Evolutionary conservation across 2,113 vertebrate genomes (phyloP), one percentile per base, ranked within the genome.

Genomic region (Microtus ochrogaster): DNA sequence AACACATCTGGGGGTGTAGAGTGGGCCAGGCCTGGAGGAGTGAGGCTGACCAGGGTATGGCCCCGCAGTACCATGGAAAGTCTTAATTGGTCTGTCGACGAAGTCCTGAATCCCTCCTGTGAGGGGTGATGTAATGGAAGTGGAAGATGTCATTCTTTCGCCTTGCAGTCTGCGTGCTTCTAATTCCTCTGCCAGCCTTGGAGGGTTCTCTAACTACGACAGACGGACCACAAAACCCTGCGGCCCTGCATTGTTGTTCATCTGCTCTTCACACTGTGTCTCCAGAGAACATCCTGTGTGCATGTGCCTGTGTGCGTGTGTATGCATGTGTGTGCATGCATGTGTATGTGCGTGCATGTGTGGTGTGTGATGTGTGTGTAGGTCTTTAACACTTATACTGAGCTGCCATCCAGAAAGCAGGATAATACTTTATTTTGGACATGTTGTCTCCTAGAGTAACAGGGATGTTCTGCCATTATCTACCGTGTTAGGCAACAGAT

Each of bases 121-220:
- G 77, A 87, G 10, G 47, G 49, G 36, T n/a, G 91, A 88, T 0
- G 11, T 61, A 33, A 85, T 76, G 73, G 49, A 21, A n/a, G 36
- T 61, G 73, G 49, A 70, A 14, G 41, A 7, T 30, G 78, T 41
- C 86, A n/a, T 19, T 6, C 3, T 90, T 81, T 33, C 30, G 14
- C 61, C 1, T 19, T 47, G 92, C 16, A 33, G 6, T n/a, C 30
- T 82, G 65, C 28, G 47, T 39, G 4, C 17, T 2, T 16, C 33
- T 6, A 21, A 61, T 79, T 36, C 49, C 30, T 93, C 73, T 66
- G 93, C 47, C 58, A 73, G 72, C 39, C 39, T 73, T 58, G 1
- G 28, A 81, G 85, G 95, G 65, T 55, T 58, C 93, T 72, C 14
- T 86, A 70, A 63, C 39, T 63, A 73, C 49, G 78, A 63, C 89